Evolutionary conservation across 2,888 invertebrate species (phyloP).

Genomic region (Dasypolia templi): DNA sequence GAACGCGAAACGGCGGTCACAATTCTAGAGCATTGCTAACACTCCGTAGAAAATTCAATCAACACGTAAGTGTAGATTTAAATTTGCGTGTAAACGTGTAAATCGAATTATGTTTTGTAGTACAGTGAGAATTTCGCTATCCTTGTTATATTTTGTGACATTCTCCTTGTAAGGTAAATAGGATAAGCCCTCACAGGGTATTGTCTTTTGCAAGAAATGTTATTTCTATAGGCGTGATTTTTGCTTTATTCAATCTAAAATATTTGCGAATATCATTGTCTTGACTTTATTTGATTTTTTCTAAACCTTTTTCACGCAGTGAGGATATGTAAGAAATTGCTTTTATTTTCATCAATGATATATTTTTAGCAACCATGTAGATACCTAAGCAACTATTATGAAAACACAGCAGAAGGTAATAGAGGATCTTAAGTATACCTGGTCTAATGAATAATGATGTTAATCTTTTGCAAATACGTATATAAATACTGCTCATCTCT

Average conservation of each 20-base stretch:
- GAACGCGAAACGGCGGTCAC: neutral
- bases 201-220: slow-evolving; percentile 21
- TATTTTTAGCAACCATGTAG: neutral
- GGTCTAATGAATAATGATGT: neutral
- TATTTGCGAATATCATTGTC: neutral
- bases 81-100: too few species aligned
- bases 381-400: too few species aligned
- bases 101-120: neutral
- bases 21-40: slow-evolving; percentile 26
- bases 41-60: slow-evolving; percentile 17
- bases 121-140: neutral
- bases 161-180: slow-evolving; percentile 31
- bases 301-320: neutral
- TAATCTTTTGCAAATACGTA: neutral
- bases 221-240: slow-evolving; percentile 9
- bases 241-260: slow-evolving; percentile 18
- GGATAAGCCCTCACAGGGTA: slow-evolving; percentile 25
- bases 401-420: too few species aligned
- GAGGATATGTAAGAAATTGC: neutral
- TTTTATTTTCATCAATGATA: neutral
- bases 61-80: too few species aligned
- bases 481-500: neutral
- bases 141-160: slow-evolving; percentile 5
- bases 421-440: neutral
- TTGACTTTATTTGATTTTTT: slow-evolving; percentile 18